Percentiles rank a stretch among this genome's conserved stretches.
These are phyloP conservation scores for Tachysurus fulvidraco DNA, from an alignment of 2,113 vertebrate species.

Conservation along the genomic window DNA sequence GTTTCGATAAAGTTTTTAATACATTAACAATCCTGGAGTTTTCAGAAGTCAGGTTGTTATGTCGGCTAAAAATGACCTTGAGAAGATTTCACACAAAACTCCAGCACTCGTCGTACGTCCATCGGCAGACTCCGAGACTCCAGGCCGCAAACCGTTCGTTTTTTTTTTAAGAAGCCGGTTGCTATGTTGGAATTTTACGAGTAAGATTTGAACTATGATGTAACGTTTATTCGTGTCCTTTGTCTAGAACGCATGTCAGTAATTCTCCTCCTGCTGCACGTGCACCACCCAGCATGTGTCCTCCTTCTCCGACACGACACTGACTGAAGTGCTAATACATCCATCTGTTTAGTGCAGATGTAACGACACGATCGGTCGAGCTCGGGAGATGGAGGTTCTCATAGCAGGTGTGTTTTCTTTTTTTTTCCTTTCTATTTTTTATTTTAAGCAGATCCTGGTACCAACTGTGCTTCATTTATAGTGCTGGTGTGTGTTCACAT, in stretches of 20 bases:
- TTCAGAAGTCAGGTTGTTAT: neutral
- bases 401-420: neutral
- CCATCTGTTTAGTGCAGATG: constrained; percentile 2
- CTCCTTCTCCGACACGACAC: neutral
- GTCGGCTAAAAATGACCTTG: neutral
- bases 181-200: neutral
- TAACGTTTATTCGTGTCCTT: neutral
- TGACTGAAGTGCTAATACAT: neutral
- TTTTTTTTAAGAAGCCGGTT: neutral
- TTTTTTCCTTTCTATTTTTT: neutral
- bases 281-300: neutral
- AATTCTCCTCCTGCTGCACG: neutral
- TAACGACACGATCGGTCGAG: neutral
- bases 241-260: neutral
- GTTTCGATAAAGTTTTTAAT: neutral
- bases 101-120: neutral
- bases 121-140: neutral
- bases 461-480: neutral
- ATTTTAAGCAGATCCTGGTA: neutral
- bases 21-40: neutral
- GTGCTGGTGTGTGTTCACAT: neutral
- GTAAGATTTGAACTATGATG: neutral
- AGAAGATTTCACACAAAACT: neutral
- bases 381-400: neutral
- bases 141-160: too few relatives aligned